phyloP scores from a whole-genome alignment of 2,888 invertebrate species.

The Xanthia togata region DNA sequence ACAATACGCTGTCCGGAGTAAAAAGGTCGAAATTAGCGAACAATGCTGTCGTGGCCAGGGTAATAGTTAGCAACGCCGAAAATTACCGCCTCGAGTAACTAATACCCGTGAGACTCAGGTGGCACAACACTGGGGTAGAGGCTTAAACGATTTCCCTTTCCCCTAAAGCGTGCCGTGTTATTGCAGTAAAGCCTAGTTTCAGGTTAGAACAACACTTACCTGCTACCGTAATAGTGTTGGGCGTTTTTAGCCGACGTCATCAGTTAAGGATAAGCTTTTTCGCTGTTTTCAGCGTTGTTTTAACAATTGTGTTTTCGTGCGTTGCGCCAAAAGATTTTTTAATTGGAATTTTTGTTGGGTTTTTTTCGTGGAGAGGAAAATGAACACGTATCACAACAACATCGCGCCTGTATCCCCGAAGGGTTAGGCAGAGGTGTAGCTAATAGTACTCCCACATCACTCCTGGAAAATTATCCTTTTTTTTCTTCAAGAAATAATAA shows the following conservation, averaged over 20 bases:
- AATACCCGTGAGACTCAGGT: slow-evolving; percentile 80
- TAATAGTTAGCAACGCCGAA: slow-evolving; percentile 72
- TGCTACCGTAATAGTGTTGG: slow-evolving; percentile 59
- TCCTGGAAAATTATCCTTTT: not conserved
- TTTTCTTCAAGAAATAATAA: not conserved
- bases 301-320: slow-evolving; percentile 40
- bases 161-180: slow-evolving; percentile 74
- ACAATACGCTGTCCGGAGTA: slow-evolving; percentile 45
- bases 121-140: slow-evolving; percentile 77
- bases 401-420: too few species aligned
- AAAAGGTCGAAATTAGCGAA: slow-evolving; percentile 65
- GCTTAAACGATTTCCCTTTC: slow-evolving; percentile 84
- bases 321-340: slow-evolving; percentile 34
- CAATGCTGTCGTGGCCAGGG: slow-evolving; percentile 58
- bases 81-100: slow-evolving; percentile 75
- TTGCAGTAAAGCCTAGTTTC: slow-evolving; percentile 81
- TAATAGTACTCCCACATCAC: too few species aligned
- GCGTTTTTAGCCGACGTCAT: slow-evolving; percentile 61
- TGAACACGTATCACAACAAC: not conserved
- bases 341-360: slow-evolving; percentile 15
- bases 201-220: slow-evolving; percentile 71
- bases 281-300: slow-evolving; percentile 42
- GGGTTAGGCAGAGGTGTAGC: too few species aligned
- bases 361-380: not conserved
- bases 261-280: slow-evolving; percentile 56